Evolutionary conservation across 2,113 vertebrate species (phyloP).

Genomic region (Tyrannus savana): DNA sequence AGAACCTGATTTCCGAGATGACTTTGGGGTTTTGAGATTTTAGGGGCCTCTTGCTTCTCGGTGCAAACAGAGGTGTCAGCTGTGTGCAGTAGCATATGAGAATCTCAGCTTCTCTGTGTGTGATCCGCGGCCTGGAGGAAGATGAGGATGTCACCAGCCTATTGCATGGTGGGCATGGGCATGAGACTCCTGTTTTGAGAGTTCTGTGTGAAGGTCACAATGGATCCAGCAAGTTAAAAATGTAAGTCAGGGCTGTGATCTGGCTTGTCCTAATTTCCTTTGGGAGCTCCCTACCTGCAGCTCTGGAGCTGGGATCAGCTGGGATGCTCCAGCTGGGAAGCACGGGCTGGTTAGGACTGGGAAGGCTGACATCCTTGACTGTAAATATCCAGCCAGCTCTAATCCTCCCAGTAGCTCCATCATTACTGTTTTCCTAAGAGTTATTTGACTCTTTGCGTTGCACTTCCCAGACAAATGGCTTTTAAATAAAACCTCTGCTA

Average conservation of each 20-base stretch:
- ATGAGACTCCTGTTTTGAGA: neutral
- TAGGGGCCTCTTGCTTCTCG: neutral
- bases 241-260: neutral
- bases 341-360: neutral
- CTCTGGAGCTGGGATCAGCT: neutral
- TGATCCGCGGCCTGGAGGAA: neutral
- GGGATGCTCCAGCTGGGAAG: neutral
- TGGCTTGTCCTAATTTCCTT: neutral
- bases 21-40: neutral
- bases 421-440: constrained; percentile 30
- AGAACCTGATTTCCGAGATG: neutral
- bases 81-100: neutral
- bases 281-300: neutral
- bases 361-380: neutral
- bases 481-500: constrained; percentile 45
- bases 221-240: neutral
- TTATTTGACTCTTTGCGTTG: constrained; percentile 52
- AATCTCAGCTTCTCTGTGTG: neutral
- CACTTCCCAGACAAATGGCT: constrained; percentile 8
- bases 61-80: neutral
- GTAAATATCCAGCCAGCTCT: neutral
- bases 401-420: neutral
- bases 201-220: neutral
- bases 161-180: no score
- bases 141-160: neutral